Conservation (phyloP, 2,888 invertebrate species). For the Omphaloscelis lunosa region DNA sequence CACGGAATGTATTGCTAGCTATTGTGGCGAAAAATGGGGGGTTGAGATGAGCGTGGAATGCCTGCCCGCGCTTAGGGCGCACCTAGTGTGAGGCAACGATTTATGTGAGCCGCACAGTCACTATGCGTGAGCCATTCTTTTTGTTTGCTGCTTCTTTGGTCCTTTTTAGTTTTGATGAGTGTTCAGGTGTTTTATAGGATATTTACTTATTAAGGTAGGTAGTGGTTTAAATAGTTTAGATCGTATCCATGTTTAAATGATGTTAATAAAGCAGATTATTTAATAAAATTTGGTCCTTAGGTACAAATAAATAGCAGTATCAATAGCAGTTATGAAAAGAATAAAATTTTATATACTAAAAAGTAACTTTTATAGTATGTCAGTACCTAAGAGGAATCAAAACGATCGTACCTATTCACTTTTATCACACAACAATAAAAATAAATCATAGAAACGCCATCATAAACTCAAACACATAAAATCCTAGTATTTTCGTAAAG, state of each 20-base stretch:
- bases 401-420: background rate
- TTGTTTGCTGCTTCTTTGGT: slow-evolving; percentile 26
- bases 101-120: slow-evolving; percentile 50
- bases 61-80: slow-evolving; percentile 77
- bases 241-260: background rate
- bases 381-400: background rate
- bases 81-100: slow-evolving; percentile 64
- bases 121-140: slow-evolving; percentile 53
- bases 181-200: background rate
- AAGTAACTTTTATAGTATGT: too few species aligned
- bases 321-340: too few species aligned
- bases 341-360: too few species aligned
- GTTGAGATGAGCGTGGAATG: slow-evolving; percentile 81
- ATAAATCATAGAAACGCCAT: slow-evolving; percentile 37
- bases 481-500: slow-evolving; percentile 32
- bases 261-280: background rate
- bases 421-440: slow-evolving; percentile 44
- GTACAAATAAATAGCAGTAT: background rate
- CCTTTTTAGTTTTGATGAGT: slow-evolving; percentile 26
- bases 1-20: slow-evolving; percentile 90
- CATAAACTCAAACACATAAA: slow-evolving; percentile 49
- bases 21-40: slow-evolving; percentile 90
- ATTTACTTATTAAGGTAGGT: background rate
- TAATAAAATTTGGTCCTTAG: background rate
- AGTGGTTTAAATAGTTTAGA: background rate